Evolutionary conservation across 2,797 vertebrate genomes (phyloP).

Genomic region (Nyctalus aviator): DNA sequence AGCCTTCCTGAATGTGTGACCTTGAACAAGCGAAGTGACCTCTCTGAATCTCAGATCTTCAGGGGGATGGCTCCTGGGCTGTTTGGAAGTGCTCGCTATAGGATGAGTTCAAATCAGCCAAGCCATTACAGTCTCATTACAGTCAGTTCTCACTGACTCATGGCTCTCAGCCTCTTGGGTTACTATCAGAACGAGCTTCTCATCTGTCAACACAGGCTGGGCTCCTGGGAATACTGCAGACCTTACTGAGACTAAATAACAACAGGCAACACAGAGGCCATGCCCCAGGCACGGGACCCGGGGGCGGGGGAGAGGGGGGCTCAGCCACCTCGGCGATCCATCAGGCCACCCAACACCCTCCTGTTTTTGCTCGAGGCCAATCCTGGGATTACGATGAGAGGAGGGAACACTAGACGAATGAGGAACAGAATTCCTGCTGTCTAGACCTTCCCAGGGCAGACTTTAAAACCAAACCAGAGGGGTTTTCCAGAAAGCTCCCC

Average conservation of each 20-base stretch:
- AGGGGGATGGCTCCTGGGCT: rapidly evolving
- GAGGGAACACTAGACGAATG: not conserved
- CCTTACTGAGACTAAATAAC: rapidly evolving
- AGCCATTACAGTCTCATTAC: too few relatives aligned
- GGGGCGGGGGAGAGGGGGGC: too few relatives aligned
- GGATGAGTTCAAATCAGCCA: not conserved
- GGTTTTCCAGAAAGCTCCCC: not conserved
- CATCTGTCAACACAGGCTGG: not conserved
- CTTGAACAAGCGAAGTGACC: rapidly evolving
- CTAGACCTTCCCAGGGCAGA: not conserved
- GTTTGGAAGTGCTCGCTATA: rapidly evolving
- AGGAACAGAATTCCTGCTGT: not conserved
- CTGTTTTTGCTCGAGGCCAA: not conserved
- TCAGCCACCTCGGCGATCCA: rapidly evolving
- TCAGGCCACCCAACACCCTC: too few relatives aligned
- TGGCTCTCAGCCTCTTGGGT: not conserved
- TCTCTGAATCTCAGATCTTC: not conserved
- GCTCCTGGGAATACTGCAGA: not conserved
- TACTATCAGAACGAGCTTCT: not conserved
- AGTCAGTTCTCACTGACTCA: rapidly evolving
- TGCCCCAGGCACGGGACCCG: rapidly evolving
- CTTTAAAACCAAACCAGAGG: not conserved
- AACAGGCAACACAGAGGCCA: not conserved
- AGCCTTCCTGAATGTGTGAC: too few relatives aligned
- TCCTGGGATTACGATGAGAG: not conserved